These are phyloP conservation scores for Hippasteria phrygiana DNA, from an alignment of 53 echinoderm and acorn worm species.

Conservation along the genomic window DNA sequence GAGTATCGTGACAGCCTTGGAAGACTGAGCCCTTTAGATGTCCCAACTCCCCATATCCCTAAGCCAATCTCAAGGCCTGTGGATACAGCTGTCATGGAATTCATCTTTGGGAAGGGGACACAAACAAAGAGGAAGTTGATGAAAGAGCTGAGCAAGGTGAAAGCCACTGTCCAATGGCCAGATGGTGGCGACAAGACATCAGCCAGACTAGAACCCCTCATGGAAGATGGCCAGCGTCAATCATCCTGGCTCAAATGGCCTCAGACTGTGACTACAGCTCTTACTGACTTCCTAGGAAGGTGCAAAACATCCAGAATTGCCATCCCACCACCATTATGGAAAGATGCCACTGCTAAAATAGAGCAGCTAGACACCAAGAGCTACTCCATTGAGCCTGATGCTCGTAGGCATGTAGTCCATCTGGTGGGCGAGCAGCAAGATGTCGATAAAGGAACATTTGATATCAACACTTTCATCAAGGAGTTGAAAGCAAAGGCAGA, in stretches of 20 bases:
- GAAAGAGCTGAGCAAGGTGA: conserved; percentile 19
- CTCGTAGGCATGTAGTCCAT: neutral
- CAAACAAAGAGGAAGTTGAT: conserved; percentile 8
- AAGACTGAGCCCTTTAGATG: conserved; percentile 35
- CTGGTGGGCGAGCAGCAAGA: conserved; percentile 34
- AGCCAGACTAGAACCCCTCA: conserved; percentile 40
- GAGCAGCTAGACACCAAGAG: neutral
- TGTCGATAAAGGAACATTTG: conserved; percentile 2
- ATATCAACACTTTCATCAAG: neutral
- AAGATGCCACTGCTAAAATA: neutral
- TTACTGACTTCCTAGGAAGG: conserved; percentile 18
- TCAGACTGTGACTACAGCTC: neutral
- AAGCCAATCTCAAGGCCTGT: conserved; percentile 41
- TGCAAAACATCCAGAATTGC: conserved; percentile 20
- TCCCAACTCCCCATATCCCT: conserved; percentile 53
- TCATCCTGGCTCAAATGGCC: conserved; percentile 58
- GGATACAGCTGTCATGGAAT: neutral
- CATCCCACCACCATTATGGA: conserved; percentile 43
- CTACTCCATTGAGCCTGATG: neutral
- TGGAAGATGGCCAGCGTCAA: conserved; percentile 3
- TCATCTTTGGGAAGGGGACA: conserved; percentile 34
- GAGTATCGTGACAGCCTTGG: conserved; percentile 51
- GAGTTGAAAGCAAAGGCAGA: conserved; percentile 52
- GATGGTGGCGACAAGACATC: conserved; percentile 7
- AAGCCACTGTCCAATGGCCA: conserved; percentile 54